Percentiles rank a stretch among this genome's conserved stretches.
Conservation (phyloP, 2,797 vertebrate genomes). For the Amblyopsis hoosieri region DNA sequence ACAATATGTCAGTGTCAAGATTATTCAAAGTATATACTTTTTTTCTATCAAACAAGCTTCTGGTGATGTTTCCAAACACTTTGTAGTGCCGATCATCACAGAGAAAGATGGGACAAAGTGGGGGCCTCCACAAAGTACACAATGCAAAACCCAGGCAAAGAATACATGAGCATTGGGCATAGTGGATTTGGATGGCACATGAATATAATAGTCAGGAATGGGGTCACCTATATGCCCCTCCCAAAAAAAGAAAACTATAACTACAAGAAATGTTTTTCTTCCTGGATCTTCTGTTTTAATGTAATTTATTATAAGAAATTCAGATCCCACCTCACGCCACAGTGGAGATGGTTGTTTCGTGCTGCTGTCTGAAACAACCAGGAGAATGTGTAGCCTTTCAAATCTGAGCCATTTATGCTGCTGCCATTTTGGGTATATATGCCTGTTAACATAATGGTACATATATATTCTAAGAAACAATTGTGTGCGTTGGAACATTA, state of each 20-base stretch:
- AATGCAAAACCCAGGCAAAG: constrained; percentile 3
- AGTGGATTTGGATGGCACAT: too few relatives aligned
- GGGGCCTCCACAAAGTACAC: constrained; percentile 5
- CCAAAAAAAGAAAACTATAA: background rate
- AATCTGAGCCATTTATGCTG: constrained; percentile 64
- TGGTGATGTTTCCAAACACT: constrained; percentile 16
- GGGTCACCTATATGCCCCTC: constrained; percentile 12
- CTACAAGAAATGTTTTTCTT: constrained; percentile 16
- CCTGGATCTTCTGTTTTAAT: constrained; percentile 11
- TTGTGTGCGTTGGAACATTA: constrained; percentile 20
- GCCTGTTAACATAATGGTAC: constrained; percentile 19
- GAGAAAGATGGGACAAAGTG: constrained; percentile 10
- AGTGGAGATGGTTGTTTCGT: constrained; percentile 8
- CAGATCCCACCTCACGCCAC: background rate
- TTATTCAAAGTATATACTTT: background rate
- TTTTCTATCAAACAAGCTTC: constrained; percentile 32
- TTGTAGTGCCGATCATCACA: constrained; percentile 24
- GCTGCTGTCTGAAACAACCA: constrained; percentile 27
- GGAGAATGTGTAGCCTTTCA: constrained; percentile 62
- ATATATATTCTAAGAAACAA: constrained; percentile 33
- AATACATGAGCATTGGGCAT: too few relatives aligned
- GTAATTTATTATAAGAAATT: constrained; percentile 5
- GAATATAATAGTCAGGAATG: too few relatives aligned
- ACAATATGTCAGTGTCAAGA: too few relatives aligned
- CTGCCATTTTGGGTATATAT: constrained; percentile 48